These are phyloP conservation scores for Psettodes erumei DNA, from an alignment of 2,113 vertebrate species.

Conservation along the genomic window DNA sequence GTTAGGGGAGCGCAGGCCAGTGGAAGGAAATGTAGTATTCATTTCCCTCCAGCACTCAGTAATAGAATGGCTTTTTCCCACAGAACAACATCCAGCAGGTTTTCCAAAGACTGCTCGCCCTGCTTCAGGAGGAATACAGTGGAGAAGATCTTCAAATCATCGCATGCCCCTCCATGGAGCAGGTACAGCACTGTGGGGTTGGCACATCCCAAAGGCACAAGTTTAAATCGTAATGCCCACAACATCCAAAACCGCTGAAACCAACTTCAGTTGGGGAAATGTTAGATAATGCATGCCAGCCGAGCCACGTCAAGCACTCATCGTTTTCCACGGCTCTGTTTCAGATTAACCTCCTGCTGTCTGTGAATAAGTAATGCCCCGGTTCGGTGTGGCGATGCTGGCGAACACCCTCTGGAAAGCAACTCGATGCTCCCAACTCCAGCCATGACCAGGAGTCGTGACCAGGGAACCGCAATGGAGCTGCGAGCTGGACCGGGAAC, in stretches of 20 bases:
- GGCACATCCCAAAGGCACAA: slow-evolving; percentile 43
- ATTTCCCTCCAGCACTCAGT: slow-evolving; percentile 67
- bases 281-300: slow-evolving; percentile 40
- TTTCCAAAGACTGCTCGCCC: slow-evolving; percentile 92
- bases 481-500: slow-evolving; percentile 30
- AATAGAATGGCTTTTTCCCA: slow-evolving; percentile 53
- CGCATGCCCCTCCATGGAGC: slow-evolving; percentile 95
- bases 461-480: slow-evolving; percentile 40
- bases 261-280: slow-evolving; percentile 44
- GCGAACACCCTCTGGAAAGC: slow-evolving; percentile 31
- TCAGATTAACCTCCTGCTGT: slow-evolving; percentile 93
- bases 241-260: slow-evolving; percentile 53
- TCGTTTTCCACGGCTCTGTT: slow-evolving; percentile 66
- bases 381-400: slow-evolving; percentile 25
- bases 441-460: slow-evolving; percentile 46
- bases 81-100: slow-evolving; percentile 97
- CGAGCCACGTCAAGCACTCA: slow-evolving; percentile 50
- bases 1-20: slow-evolving; percentile 60
- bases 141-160: slow-evolving; percentile 95
- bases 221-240: slow-evolving; percentile 58
- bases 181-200: slow-evolving; percentile 81
- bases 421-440: slow-evolving; percentile 42
- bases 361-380: slow-evolving; percentile 86
- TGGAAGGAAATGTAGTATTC: slow-evolving; percentile 70
- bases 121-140: slow-evolving; percentile 94